phyloP scores from a whole-genome alignment of 2,113 vertebrate species.

The Myiagra hebetior region DNA sequence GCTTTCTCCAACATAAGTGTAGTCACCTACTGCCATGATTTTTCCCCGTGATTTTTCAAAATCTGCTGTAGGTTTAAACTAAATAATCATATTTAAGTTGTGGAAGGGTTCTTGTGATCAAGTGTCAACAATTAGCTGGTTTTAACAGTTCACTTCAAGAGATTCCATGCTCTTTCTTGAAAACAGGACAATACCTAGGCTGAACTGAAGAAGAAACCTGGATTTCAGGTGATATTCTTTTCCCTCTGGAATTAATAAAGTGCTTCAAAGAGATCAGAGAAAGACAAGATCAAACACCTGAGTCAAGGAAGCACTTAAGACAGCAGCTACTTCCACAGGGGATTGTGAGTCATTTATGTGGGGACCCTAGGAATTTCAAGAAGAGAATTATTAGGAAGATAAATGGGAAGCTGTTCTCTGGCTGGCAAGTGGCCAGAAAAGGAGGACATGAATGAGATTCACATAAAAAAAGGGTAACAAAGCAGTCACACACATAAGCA shows the following conservation, averaged over 20 bases:
- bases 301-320: neutral
- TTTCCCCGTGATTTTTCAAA: neutral
- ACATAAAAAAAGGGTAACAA: neutral
- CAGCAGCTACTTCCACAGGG: neutral
- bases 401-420: neutral
- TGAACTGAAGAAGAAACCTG: neutral
- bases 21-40: neutral
- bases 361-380: neutral
- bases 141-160: neutral
- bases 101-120: neutral
- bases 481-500: neutral
- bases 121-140: neutral
- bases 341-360: neutral
- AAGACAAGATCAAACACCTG: neutral
- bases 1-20: neutral
- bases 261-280: neutral
- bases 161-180: neutral
- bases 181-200: neutral
- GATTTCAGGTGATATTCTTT: neutral
- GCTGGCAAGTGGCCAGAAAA: neutral
- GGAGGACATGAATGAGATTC: neutral
- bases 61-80: neutral
- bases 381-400: neutral
- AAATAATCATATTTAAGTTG: neutral
- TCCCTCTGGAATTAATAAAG: neutral